Evolutionary conservation across 1,140 invertebrate genomes (phyloP).

Genomic region (Cepaea nemoralis): DNA sequence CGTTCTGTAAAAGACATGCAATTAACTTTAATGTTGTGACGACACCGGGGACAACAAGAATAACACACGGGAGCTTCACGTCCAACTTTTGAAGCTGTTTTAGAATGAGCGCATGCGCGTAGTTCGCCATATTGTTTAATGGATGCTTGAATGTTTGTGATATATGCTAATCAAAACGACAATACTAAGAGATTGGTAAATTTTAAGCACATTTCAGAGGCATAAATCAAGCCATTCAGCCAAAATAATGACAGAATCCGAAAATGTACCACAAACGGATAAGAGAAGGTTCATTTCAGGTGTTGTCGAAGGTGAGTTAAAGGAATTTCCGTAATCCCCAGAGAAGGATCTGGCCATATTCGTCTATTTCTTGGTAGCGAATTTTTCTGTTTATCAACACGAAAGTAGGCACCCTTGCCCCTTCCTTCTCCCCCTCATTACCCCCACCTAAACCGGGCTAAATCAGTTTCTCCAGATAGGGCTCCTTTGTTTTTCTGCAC

Average conservation of each 20-base stretch:
- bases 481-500: too few relatives aligned
- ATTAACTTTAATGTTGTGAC: too few relatives aligned
- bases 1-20: too few relatives aligned
- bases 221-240: neutral
- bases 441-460: too few relatives aligned
- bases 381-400: too few relatives aligned
- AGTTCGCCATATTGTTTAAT: neutral
- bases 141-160: neutral
- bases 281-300: conserved; percentile 53
- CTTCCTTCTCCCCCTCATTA: too few relatives aligned
- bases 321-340: neutral
- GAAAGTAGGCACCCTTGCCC: too few relatives aligned
- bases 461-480: too few relatives aligned
- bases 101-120: conserved; percentile 28
- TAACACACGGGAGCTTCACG: too few relatives aligned
- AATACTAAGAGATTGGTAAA: conserved; percentile 3
- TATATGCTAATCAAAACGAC: neutral
- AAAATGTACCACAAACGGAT: conserved; percentile 34
- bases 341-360: neutral
- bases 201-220: neutral
- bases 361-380: too few relatives aligned
- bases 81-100: neutral
- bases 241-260: conserved; percentile 41
- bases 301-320: conserved; percentile 57
- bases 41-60: too few relatives aligned